Evolutionary conservation across 2,113 vertebrate genomes (phyloP), one percentile per base, ranked within the genome.

Genomic region (Limanda limanda): DNA sequence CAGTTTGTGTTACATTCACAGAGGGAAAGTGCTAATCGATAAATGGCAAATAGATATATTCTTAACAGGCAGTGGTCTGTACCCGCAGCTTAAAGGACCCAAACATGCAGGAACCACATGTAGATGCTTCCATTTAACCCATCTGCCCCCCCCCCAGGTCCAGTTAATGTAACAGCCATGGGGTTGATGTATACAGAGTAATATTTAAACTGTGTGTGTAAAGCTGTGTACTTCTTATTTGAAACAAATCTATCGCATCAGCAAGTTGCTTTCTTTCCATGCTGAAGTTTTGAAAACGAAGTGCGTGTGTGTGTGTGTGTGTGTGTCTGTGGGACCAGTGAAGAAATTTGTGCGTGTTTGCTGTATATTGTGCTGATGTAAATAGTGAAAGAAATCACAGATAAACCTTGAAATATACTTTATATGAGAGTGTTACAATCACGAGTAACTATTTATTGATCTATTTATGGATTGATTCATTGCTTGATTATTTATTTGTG

Each of bases 371-470:
- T 87, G 78, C 67, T 88, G 54, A 76, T 88, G 88, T 91, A 93
- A 90, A 92, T 91, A 89, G 42, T 86, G 74, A 68, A 83, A 88
- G 60, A 86, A 82, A 71, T 83, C 78, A 79, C 78, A 86, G 78
- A 82, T 82, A 61, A 82, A 89, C 76, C 83, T 88, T 82, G 66
- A 83, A 76, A n/a, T 88, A 83, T 82, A 24, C 63, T 84, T 88
- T 87, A 86, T 81, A 88, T 83, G 70, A 87, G 83, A 92, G 82
- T 87, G 71, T 88, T 82, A 86, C 61, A 80, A 78, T 76, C 55
- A 71, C 17, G 21, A 79, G 60, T 60, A 82, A 69, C n/a, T 88
- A 89, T 92, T 91, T 89, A 90, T 89, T 59, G 47, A 86, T 79
- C 55, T 86, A 88, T 89, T 91, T 76, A 80, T 81, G 79, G 23